Conservation (phyloP, 2,113 vertebrate genomes). For the Brienomyrus longianalis region DNA sequence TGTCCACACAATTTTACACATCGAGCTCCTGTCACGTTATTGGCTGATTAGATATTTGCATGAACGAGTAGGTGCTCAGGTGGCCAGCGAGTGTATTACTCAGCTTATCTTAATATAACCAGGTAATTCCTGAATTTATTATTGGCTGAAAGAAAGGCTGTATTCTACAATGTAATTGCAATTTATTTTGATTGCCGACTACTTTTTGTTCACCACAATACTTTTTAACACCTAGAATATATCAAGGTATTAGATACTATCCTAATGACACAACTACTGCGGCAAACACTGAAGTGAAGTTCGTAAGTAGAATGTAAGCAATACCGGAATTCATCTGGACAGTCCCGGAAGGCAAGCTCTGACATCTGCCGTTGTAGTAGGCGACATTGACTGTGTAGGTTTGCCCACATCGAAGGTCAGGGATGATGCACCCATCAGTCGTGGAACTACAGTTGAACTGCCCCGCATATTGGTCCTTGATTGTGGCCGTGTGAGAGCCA, state of each 20-base stretch:
- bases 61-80: not conserved
- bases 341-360: constrained; percentile 34
- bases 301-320: not conserved
- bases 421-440: constrained; percentile 43
- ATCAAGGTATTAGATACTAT: not conserved
- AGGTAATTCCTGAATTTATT: not conserved
- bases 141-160: not conserved
- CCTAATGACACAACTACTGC: not conserved
- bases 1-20: not conserved
- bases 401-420: constrained; percentile 45
- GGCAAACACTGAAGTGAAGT: not conserved
- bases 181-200: not conserved
- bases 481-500: constrained; percentile 40
- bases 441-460: constrained; percentile 49
- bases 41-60: not conserved
- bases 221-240: not conserved
- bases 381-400: constrained; percentile 47
- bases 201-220: not conserved
- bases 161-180: not conserved
- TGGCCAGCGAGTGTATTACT: not conserved
- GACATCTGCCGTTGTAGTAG: constrained; percentile 43
- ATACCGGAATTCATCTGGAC: constrained; percentile 53
- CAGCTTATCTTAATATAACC: not conserved
- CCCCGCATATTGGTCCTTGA: constrained; percentile 34
- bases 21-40: not conserved